A percentile compares a stretch with the other conserved stretches of the same genome.
These are phyloP conservation scores for Nasonia longicornis DNA, from an alignment of 1,140 invertebrate genomes.

Conservation along the genomic window DNA sequence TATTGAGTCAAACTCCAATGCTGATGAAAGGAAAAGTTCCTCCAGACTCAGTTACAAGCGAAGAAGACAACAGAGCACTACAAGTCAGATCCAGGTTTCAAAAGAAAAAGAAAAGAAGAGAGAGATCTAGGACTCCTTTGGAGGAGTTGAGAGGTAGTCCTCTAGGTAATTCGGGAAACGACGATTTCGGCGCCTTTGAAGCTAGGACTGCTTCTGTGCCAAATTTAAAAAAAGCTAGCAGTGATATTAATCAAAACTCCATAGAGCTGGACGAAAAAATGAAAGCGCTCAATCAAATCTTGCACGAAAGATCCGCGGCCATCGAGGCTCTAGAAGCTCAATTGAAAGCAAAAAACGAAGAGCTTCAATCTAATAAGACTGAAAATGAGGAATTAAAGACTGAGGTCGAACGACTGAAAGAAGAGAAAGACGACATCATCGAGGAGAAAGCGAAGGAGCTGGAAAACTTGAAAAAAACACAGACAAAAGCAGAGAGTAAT, in stretches of 20 bases:
- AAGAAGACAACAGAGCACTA: conserved; percentile 10
- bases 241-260: not conserved
- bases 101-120: conserved; percentile 36
- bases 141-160: conserved; percentile 28
- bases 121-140: conserved; percentile 10
- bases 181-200: not conserved
- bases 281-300: conserved; percentile 55
- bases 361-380: conserved; percentile 47
- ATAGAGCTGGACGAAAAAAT: conserved; percentile 50
- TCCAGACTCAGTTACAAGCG: conserved; percentile 4
- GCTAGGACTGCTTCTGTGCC: not conserved
- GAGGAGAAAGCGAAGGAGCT: conserved; percentile 51
- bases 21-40: not conserved
- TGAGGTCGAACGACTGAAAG: conserved; percentile 49
- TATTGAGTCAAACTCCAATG: conserved; percentile 20
- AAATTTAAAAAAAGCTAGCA: not conserved
- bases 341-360: conserved; percentile 48
- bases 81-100: conserved; percentile 17
- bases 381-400: conserved; percentile 51
- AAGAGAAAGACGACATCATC: conserved; percentile 47
- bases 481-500: conserved; percentile 48
- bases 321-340: conserved; percentile 57
- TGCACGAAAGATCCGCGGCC: conserved; percentile 54
- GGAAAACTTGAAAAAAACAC: conserved; percentile 47
- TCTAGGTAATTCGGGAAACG: conserved; percentile 36